A percentile compares a stretch with the other conserved stretches of the same genome.
phyloP scores from a whole-genome alignment of 2,113 vertebrate genomes.

The Ursus arctos region DNA sequence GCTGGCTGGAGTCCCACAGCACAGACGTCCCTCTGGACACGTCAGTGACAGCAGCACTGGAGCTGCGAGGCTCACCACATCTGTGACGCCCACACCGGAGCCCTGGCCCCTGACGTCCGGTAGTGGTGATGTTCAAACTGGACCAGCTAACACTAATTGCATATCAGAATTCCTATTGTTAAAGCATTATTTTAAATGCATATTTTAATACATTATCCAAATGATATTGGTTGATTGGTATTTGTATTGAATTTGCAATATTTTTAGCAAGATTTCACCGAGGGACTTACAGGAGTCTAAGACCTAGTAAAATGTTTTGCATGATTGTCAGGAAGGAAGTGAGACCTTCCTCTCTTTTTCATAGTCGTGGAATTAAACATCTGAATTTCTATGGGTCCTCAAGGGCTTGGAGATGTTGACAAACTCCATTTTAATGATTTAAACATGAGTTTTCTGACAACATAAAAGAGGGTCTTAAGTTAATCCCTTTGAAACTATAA shows the following conservation, averaged over 20 bases:
- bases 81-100: background rate
- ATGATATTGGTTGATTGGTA: background rate
- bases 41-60: background rate
- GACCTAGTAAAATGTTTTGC: background rate
- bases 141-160: background rate
- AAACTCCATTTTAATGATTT: background rate
- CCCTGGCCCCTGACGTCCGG: background rate
- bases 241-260: background rate
- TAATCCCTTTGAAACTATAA: background rate
- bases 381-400: background rate
- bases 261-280: background rate
- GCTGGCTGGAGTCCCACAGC: background rate
- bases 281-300: background rate
- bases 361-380: background rate
- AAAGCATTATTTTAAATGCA: background rate
- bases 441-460: background rate
- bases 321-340: background rate
- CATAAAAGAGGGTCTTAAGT: background rate
- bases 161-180: conserved; percentile 3
- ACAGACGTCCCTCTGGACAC: background rate
- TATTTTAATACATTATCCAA: background rate
- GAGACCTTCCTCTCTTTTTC: background rate
- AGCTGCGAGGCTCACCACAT: accelerated
- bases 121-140: background rate
- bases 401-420: background rate